Conservation (phyloP, 2,888 invertebrate species). For the Thysanoteuthis rhombus region DNA sequence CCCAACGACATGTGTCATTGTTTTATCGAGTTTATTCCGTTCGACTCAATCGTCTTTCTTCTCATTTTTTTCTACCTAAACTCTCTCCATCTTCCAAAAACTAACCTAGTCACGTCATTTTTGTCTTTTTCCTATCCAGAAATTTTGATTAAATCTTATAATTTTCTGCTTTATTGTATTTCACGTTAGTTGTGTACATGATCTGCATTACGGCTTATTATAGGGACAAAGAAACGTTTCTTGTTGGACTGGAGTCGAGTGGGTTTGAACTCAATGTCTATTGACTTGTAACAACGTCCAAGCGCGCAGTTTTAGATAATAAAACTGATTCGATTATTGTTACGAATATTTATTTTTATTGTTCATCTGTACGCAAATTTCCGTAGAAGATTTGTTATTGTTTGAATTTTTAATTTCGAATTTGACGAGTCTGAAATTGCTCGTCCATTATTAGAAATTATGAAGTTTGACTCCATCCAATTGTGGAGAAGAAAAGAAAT, state of each 20-base stretch:
- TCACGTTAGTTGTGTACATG: neutral
- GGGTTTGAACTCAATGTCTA: neutral
- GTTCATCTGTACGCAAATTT: neutral
- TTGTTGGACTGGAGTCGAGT: neutral
- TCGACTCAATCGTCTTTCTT: neutral
- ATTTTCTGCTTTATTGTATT: neutral
- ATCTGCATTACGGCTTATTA: neutral
- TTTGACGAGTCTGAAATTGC: neutral
- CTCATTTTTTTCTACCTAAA: neutral
- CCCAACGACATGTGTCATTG: neutral
- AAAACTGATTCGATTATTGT: neutral
- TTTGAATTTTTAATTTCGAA: neutral
- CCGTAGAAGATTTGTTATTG: neutral
- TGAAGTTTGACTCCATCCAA: slow-evolving; percentile 12
- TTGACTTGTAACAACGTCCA: neutral
- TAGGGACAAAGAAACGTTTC: neutral
- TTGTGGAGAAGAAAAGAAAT: neutral
- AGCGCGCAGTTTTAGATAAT: neutral
- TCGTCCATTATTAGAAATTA: neutral
- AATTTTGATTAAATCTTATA: neutral
- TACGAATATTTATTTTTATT: neutral
- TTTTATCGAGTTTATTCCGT: neutral
- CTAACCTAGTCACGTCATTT: neutral
- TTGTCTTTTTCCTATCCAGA: neutral
- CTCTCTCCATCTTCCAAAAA: neutral